Percentiles rank a stretch among this genome's conserved stretches.
phyloP scores from a whole-genome alignment of 2,113 vertebrate genomes.

The Gopherus flavomarginatus region DNA sequence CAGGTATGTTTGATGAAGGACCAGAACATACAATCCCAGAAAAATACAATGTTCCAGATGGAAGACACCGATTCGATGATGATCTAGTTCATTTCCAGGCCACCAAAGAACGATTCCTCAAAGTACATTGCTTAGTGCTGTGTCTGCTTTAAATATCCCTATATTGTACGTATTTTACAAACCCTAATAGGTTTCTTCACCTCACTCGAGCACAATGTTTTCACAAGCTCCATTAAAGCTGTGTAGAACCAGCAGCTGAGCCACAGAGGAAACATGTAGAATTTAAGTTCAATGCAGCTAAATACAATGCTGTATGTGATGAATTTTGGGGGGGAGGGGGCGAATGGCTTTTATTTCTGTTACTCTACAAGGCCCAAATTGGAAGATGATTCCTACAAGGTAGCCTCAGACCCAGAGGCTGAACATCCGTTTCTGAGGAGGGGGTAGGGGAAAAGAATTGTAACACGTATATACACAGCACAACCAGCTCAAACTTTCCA shows the following conservation, averaged over 20 bases:
- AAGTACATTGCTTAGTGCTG: background rate
- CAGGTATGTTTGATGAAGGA: background rate
- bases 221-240: background rate
- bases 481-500: background rate
- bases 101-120: background rate
- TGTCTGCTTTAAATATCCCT: background rate
- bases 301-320: background rate
- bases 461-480: background rate
- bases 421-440: background rate
- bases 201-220: background rate
- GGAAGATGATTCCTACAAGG: background rate
- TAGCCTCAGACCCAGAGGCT: background rate
- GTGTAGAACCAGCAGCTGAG: background rate
- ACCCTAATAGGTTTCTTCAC: background rate
- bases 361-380: background rate
- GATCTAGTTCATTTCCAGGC: background rate
- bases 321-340: background rate
- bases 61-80: background rate
- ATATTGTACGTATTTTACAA: background rate
- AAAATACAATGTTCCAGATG: background rate
- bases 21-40: background rate
- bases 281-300: background rate
- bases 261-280: background rate
- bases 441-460: too few species aligned
- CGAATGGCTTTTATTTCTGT: background rate